A percentile compares a stretch with the other conserved stretches of the same genome.
These are phyloP conservation scores for Falco biarmicus DNA, from an alignment of 2,797 vertebrate genomes.

Conservation along the genomic window DNA sequence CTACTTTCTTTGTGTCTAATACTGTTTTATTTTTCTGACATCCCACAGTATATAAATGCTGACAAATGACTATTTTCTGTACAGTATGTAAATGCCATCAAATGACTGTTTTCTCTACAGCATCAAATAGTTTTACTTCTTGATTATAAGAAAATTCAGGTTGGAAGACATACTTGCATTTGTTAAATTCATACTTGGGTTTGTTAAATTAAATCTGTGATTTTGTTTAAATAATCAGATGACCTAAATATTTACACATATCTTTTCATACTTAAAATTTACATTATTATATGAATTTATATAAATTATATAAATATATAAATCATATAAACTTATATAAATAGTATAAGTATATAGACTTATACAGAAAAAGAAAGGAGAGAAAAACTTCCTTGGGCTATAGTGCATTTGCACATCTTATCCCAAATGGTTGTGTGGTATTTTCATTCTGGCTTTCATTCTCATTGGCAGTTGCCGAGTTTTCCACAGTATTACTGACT, in stretches of 20 bases:
- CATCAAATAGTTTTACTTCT: background rate
- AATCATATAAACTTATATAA: too few species aligned
- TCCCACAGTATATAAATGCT: background rate
- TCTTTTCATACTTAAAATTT: too few species aligned
- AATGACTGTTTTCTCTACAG: background rate
- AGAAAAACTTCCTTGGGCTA: background rate
- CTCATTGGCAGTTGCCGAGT: background rate
- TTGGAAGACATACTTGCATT: background rate
- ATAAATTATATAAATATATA: too few species aligned
- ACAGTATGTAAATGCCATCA: background rate
- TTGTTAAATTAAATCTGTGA: background rate
- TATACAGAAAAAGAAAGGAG: background rate
- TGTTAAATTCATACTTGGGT: background rate
- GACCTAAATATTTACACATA: background rate
- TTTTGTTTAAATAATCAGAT: background rate
- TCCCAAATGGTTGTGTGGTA: background rate
- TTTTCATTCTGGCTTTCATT: background rate
- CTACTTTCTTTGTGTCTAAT: background rate
- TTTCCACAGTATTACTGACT: background rate
- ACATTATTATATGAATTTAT: too few species aligned
- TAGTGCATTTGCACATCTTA: background rate
- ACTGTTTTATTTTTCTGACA: background rate
- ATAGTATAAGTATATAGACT: background rate
- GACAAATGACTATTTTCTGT: background rate
- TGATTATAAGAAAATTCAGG: background rate